phyloP scores from a whole-genome alignment of 2,797 vertebrate species.

The Microhierax caerulescens region DNA sequence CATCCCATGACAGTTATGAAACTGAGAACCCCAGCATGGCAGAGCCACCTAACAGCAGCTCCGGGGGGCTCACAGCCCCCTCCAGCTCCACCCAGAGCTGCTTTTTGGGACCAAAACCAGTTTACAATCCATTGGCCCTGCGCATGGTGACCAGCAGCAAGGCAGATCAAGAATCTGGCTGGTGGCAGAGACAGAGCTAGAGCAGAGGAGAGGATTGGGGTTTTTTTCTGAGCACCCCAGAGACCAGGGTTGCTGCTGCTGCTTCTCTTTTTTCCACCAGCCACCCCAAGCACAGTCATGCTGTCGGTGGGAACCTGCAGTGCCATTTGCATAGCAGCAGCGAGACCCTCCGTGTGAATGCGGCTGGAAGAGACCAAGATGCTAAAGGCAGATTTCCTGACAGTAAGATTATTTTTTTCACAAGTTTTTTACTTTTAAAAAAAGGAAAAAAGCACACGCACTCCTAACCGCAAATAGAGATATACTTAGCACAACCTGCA shows the following conservation, averaged over 20 bases:
- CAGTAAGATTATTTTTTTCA: neutral
- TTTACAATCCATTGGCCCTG: neutral
- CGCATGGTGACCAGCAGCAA: rapidly evolving
- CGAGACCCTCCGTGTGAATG: neutral
- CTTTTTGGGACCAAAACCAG: neutral
- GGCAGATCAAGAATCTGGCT: neutral
- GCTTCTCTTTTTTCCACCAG: constrained; percentile 36
- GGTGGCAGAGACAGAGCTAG: neutral
- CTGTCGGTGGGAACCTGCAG: constrained; percentile 10
- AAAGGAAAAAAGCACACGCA: neutral
- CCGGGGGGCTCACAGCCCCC: rapidly evolving
- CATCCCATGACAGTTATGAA: neutral
- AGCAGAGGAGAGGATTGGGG: neutral
- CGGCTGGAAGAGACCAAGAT: neutral
- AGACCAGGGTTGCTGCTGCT: neutral
- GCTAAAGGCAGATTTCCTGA: constrained; percentile 42
- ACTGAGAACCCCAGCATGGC: neutral
- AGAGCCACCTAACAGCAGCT: rapidly evolving
- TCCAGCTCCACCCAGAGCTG: neutral
- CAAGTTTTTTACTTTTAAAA: neutral
- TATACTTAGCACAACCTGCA: neutral
- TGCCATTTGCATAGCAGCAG: constrained; percentile 5
- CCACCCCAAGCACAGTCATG: neutral
- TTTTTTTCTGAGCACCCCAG: neutral
- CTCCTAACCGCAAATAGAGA: neutral